Evolutionary conservation across 1,140 invertebrate species (phyloP), one percentile per base, ranked within the genome.

Genomic region (Onthophagus taurus): DNA sequence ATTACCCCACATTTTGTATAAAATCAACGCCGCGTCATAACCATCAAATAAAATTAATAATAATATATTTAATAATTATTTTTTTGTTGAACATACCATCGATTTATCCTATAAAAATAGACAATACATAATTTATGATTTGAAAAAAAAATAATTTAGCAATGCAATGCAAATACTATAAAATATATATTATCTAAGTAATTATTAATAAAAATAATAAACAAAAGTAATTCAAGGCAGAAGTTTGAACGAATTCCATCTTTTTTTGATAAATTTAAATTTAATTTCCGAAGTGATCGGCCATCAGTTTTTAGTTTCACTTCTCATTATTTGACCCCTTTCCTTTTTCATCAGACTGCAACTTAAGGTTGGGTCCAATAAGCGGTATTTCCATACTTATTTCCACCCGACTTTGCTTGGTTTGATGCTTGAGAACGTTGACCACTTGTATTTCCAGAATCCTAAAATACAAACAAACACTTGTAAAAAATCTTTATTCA

Each of bases 351-450:
- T n/a, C n/a, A n/a, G n/a, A n/a, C n/a, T n/a, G n/a, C n/a, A n/a
- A 16, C 18, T 61, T 62, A 64, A 41, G 62, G 55, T 50, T 61
- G 63, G 42, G 63, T 69, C 77, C 77, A 80, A 52, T 79, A 80
- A n/a, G n/a, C n/a, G 29, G 66, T 70, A 42, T 71, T 70, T 58
- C 69, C 74, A 51, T 78, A 80, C 53, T 76, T 75, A 57, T 83
- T 83, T 16, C 75, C 69, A 49, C 76, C 76, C 46, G 76, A 68
- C 61, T 83, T 82, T 34, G 78, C 76, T 59, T 80, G 78, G 54
- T 74, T 77, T 53, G 73, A 76, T 36, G 75, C 68, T 50, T 78
- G 80, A 39, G 78, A 74, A 53, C 80, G 72, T 54, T 81, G 79
- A 17, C 77, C 78, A 43, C 72, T 72, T 57, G 71, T 78, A 55